Evolutionary conservation across 2,888 invertebrate species (phyloP), one percentile per base, ranked within the genome.

Genomic region (Lypha dubia): DNA sequence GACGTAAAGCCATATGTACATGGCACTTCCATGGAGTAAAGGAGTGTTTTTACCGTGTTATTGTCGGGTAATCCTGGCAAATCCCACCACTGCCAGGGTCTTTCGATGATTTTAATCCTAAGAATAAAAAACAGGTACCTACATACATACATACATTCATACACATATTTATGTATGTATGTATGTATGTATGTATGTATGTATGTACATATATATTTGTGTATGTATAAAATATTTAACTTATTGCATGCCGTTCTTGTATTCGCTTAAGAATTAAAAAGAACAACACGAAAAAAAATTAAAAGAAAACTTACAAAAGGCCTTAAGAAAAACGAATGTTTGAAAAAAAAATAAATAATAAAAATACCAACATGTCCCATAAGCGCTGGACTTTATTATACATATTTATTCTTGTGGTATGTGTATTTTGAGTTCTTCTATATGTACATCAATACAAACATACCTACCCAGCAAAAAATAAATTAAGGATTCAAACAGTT

Each of bases 291-390:
- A n/a, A 46, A 46, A 60, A 35, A 60, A 49, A 8, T n/a, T 15
- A 11, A 7, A 38, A 35, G 1, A n/a, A 41, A 41, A 24, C 8
- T 15, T 13, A 38, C 8, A 41, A 53, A 17, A 41, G n/a, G 44
- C 22, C 17, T 17, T 41, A 56, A 24, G 44, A 20, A 58, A 17
- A 28, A 58, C 32, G 28, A 58, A 71, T 38, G 24, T 11, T 13
- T 6, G 8, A 38, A 38, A 32, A 17, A 2, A 41, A 41, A 41
- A 2, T 8, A 13, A 13, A 13, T 13, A 20, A 17, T n/a, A n/a
- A n/a, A n/a, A n/a, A 22, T 24, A 15, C 28, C 28, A 28, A 56
- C 22, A 56, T 68, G 51, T 68, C 53, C 56, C 70, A 70, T 70
- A 70, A 70, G 56, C 28, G 41, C 56, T 70, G 56, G 41, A 28